Evolutionary conservation across 2,113 vertebrate genomes (phyloP).

Genomic region (Sylvietta virens): DNA sequence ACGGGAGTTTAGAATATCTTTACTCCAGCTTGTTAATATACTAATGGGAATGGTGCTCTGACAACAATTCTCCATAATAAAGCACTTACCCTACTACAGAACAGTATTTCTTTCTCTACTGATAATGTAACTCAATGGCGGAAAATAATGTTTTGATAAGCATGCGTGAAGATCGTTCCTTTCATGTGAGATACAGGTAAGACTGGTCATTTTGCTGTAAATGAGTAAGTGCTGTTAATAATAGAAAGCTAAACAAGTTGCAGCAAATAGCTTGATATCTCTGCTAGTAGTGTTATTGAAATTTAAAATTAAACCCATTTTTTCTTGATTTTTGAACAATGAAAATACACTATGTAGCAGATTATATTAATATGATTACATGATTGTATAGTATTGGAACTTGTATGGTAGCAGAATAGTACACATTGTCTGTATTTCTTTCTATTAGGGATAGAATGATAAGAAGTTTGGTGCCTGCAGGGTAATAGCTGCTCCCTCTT

Average conservation of each 20-base stretch:
- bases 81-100: conserved; percentile 55
- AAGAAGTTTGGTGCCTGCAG: neutral
- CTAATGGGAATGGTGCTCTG: conserved; percentile 57
- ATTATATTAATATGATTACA: neutral
- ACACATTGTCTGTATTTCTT: neutral
- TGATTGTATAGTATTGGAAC: neutral
- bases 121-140: conserved; percentile 90
- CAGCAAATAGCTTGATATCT: neutral
- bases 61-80: conserved; percentile 15
- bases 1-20: conserved; percentile 59
- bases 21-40: conserved; percentile 46
- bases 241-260: neutral
- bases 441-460: neutral
- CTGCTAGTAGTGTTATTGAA: neutral
- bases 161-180: conserved; percentile 83
- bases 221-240: neutral
- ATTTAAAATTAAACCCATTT: neutral
- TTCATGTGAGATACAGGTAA: conserved; percentile 98
- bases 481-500: neutral
- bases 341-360: neutral
- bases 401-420: neutral
- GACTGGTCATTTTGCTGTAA: conserved; percentile 21
- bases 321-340: neutral
- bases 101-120: conserved; percentile 64
- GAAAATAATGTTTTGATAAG: conserved; percentile 79